Percentiles rank a stretch among this genome's conserved stretches.
These are phyloP conservation scores for Enteromius unitaeniatus DNA, from an alignment of 2,797 vertebrate genomes.

Conservation along the genomic window DNA sequence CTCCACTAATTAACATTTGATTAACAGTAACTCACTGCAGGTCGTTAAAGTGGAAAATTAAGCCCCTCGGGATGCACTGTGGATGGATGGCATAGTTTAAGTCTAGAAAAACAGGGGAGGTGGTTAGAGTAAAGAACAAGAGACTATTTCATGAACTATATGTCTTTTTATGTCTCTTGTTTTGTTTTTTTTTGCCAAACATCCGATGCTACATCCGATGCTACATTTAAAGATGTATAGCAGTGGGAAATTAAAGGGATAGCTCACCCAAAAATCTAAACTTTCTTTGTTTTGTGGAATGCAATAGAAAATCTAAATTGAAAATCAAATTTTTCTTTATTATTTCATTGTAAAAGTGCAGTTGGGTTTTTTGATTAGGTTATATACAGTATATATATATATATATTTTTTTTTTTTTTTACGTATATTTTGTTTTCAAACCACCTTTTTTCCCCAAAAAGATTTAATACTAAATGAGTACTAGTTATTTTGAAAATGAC, in stretches of 20 bases:
- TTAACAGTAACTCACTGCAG: constrained; percentile 25
- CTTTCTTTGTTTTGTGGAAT: not conserved
- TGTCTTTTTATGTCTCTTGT: not conserved
- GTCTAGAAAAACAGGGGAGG: not conserved
- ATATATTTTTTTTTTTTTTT: no score
- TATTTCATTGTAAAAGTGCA: no score
- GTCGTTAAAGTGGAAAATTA: constrained; percentile 5
- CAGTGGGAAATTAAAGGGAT: not conserved
- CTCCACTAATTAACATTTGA: constrained; percentile 29
- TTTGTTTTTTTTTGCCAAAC: not conserved
- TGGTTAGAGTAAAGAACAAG: constrained; percentile 3
- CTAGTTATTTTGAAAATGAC: not conserved
- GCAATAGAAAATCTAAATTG: no score
- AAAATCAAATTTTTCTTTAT: no score
- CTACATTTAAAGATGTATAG: not conserved
- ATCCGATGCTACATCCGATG: no score
- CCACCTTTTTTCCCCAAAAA: no score
- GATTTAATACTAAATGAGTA: no score
- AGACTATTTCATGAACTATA: not conserved
- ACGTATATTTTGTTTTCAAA: no score
- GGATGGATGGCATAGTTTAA: not conserved
- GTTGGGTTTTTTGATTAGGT: no score
- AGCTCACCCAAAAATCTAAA: not conserved
- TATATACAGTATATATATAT: no score
- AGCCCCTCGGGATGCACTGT: not conserved